phyloP scores from a whole-genome alignment of 2,113 vertebrate species.

The Phainopepla nitens region DNA sequence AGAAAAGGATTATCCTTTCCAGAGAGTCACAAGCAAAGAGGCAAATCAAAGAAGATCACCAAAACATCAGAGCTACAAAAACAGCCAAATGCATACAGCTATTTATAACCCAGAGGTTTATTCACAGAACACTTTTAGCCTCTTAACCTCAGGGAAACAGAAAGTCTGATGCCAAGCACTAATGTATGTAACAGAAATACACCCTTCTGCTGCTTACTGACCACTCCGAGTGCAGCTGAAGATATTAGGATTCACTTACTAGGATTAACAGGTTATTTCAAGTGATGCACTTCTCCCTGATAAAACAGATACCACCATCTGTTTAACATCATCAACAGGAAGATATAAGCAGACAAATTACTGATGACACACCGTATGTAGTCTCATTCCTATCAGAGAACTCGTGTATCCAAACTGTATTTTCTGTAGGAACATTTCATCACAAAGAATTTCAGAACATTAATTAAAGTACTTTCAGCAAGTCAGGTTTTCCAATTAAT shows the following conservation, averaged over 20 bases:
- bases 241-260: not conserved
- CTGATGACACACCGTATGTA: not conserved
- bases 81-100: not conserved
- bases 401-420: not conserved
- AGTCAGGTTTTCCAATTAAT: slow-evolving; percentile 35
- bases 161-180: not conserved
- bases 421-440: not conserved
- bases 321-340: not conserved
- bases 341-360: not conserved
- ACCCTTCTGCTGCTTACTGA: not conserved
- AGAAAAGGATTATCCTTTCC: not conserved
- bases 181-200: not conserved
- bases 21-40: not conserved
- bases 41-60: slow-evolving; percentile 1
- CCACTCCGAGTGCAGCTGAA: not conserved
- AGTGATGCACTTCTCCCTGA: not conserved
- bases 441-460: not conserved
- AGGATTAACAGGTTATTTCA: slow-evolving; percentile 47
- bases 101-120: slow-evolving; percentile 6
- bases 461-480: slow-evolving; percentile 36
- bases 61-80: not conserved
- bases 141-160: not conserved
- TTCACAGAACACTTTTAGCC: not conserved
- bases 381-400: not conserved
- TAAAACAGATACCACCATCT: not conserved